Base-by-base conservation (phyloP, 2,113 vertebrate genomes). In the Xiphias gladius region DNA sequence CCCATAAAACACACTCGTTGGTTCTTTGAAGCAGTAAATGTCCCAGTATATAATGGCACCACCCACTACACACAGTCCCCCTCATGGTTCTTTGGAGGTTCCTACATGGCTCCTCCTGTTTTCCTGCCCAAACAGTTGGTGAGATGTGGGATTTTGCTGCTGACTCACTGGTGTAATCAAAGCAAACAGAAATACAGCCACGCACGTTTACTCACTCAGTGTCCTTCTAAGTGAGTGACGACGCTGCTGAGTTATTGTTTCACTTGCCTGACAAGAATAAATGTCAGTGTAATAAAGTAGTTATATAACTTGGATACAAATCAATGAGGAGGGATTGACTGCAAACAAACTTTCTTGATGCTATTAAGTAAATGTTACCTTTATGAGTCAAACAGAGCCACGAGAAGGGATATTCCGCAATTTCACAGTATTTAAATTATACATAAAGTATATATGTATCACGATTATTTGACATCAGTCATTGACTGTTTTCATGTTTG, bases 101-200 rank as follows among this genome's bases (percentile, higher is more conserved):
- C 70, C 73, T 72, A 26, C 65, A 22, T n/a, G 73, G 69, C 79
- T 82, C 63, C 59, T 43, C 17, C 22, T 74, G 70, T 65, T 89
- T 79, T 82, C 57, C 67, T 76, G 65, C 48, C 50, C 76, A 85
- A 83, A 82, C 82, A 80, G 71, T 84, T 82, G 85, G 85, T 76
- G 63, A 62, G 57, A 73, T 24, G 71, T 89, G 76, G 79, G 82
- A 85, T 61, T 84, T 68, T 52, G 76, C 68, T 22, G 67, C 76
- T 76, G 79, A 89, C 72, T 89, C 88, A 80, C 58, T 8, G 50
- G 43, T 65, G 57, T 48, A 86, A 86, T 74, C 46, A 73, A 62
- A 78, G 76, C 76, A 76, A 72, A 85, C 71, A 85, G 26, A 80
- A 86, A 50, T 9, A 82, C 74, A 81, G 71, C 82, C 82, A 69